Evolutionary conservation across 1,140 invertebrate genomes (phyloP).

Genomic region (Magallana gigas): DNA sequence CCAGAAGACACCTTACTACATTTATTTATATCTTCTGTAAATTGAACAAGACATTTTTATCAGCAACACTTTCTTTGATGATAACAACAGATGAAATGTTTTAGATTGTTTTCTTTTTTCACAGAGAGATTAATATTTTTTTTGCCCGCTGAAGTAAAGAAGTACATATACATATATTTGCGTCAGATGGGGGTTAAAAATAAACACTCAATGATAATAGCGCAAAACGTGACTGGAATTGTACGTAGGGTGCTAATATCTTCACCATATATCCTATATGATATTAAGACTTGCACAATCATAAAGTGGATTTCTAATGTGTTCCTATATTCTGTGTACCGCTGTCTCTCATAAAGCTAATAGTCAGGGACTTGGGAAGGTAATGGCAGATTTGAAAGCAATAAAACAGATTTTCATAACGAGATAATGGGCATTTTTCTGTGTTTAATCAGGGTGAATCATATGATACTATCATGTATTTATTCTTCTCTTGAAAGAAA

Average conservation of each 20-base stretch:
- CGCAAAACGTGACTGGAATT: neutral
- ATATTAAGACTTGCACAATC: conserved; percentile 8
- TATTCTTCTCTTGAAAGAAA: conserved; percentile 32
- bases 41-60: too few species aligned
- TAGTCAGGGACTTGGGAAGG: neutral
- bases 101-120: too few species aligned
- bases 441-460: conserved; percentile 29
- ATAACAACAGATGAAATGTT: too few species aligned
- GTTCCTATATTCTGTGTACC: neutral
- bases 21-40: too few species aligned
- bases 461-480: conserved; percentile 19
- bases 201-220: neutral
- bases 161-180: too few species aligned
- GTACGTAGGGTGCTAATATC: neutral
- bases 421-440: conserved; percentile 34
- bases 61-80: too few species aligned
- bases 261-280: neutral
- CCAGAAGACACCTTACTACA: too few species aligned
- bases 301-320: conserved; percentile 14
- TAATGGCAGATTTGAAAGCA: conserved; percentile 36
- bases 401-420: conserved; percentile 38
- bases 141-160: too few species aligned
- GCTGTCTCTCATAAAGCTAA: neutral
- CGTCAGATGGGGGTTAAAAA: neutral
- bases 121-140: too few species aligned